A percentile compares a stretch with the other conserved stretches of the same genome.
phyloP scores from a whole-genome alignment of 2,113 vertebrate genomes.

The Trematocara macrostoma region DNA sequence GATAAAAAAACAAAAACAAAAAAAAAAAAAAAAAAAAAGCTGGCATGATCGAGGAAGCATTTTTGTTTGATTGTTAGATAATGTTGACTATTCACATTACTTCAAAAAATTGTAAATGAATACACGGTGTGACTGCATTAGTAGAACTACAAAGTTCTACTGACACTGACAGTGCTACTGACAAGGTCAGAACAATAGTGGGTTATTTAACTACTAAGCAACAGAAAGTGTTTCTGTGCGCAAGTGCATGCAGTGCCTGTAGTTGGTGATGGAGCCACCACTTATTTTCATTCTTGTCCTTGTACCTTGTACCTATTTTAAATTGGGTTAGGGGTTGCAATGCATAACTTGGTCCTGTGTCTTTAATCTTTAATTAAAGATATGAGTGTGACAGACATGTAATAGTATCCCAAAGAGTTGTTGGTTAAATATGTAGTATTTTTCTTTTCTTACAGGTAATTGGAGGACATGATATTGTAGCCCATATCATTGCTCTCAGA shows the following conservation, averaged over 20 bases:
- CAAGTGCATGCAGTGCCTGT: background rate
- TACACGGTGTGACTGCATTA: background rate
- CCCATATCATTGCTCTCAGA: background rate
- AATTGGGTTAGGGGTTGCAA: background rate
- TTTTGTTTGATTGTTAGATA: background rate
- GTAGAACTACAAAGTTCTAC: background rate
- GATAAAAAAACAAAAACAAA: no score
- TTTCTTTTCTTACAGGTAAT: background rate
- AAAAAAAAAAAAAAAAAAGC: no score
- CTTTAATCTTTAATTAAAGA: background rate
- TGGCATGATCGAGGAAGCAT: background rate
- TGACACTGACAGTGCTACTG: background rate
- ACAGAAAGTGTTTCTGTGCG: background rate
- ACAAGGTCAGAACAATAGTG: background rate
- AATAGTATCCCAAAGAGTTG: background rate
- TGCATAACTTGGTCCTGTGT: background rate
- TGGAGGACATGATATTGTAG: background rate
- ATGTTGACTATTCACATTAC: background rate
- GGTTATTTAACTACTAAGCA: background rate
- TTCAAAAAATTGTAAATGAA: background rate
- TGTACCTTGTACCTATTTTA: background rate
- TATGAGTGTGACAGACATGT: background rate
- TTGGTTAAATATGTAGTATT: background rate
- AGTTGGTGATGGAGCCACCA: background rate
- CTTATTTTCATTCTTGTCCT: background rate